A percentile compares a stretch with the other conserved stretches of the same genome.
These are phyloP conservation scores for Phalera bucephala DNA, from an alignment of 2,888 invertebrate genomes.

Conservation along the genomic window DNA sequence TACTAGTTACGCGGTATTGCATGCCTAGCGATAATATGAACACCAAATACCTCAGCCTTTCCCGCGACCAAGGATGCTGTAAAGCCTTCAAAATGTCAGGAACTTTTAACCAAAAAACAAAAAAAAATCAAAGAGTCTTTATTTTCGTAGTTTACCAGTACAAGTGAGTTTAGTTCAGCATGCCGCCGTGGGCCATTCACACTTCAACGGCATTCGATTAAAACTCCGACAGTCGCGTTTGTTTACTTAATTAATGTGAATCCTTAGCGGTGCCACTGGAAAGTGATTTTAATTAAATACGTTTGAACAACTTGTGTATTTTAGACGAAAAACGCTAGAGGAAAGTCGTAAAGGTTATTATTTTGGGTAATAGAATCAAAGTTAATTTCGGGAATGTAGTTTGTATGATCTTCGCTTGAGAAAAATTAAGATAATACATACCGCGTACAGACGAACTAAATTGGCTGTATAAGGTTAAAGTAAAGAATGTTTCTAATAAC, in stretches of 20 bases:
- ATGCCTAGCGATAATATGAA: too few species aligned
- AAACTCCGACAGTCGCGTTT: slow-evolving; percentile 14
- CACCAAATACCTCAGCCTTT: too few species aligned
- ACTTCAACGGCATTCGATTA: slow-evolving; percentile 17
- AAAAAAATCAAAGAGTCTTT: too few species aligned
- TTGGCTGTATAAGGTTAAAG: too few species aligned
- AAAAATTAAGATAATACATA: too few species aligned
- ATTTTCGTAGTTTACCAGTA: too few species aligned
- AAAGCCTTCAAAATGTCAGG: too few species aligned
- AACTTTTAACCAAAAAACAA: too few species aligned
- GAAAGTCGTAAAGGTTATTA: not conserved
- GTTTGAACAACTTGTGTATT: slow-evolving; percentile 2
- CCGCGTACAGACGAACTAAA: too few species aligned
- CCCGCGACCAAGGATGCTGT: too few species aligned
- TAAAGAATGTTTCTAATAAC: not conserved
- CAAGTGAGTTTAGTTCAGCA: slow-evolving; percentile 22
- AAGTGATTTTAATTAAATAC: slow-evolving; percentile 31
- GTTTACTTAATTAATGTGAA: slow-evolving; percentile 32
- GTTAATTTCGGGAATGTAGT: not conserved
- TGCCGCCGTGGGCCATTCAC: slow-evolving; percentile 17
- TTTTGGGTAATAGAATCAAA: not conserved
- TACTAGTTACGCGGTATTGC: too few species aligned
- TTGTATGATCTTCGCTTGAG: not conserved
- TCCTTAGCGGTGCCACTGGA: slow-evolving; percentile 23
- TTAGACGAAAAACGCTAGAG: not conserved